Evolutionary conservation across 2,888 invertebrate species (phyloP).

Genomic region (Laothoe populi): DNA sequence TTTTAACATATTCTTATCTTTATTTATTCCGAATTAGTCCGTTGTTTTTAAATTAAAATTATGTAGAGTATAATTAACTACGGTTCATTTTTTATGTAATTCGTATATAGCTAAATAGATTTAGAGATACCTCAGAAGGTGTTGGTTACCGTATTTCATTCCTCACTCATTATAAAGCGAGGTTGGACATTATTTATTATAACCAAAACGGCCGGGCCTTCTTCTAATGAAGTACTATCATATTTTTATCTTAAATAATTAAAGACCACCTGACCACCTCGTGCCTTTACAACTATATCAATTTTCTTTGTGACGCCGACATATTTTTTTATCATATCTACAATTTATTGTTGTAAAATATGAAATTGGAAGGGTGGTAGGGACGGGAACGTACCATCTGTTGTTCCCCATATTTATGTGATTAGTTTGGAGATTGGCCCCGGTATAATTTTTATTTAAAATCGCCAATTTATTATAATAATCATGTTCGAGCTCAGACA

Average conservation of each 20-base stretch:
- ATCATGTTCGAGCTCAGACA: slow-evolving; percentile 52
- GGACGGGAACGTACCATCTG: slow-evolving; percentile 68
- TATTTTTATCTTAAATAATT: slow-evolving; percentile 77
- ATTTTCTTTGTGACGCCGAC: slow-evolving; percentile 73
- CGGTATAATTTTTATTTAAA: slow-evolving; percentile 70
- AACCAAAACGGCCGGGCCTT: slow-evolving; percentile 54
- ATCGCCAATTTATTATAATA: slow-evolving; percentile 76
- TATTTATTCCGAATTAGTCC: background rate
- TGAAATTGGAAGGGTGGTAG: slow-evolving; percentile 66
- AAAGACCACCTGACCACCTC: slow-evolving; percentile 70
- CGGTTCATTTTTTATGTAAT: slow-evolving; percentile 18
- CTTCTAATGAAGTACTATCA: slow-evolving; percentile 74
- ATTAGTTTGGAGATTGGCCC: slow-evolving; percentile 68
- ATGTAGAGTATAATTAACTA: slow-evolving; percentile 3
- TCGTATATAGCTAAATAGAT: slow-evolving; percentile 23
- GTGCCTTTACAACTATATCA: slow-evolving; percentile 69
- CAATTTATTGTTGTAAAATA: slow-evolving; percentile 76
- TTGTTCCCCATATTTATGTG: slow-evolving; percentile 78
- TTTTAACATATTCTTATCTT: background rate
- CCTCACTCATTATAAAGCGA: slow-evolving; percentile 53
- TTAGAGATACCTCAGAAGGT: slow-evolving; percentile 27
- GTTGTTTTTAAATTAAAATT: slow-evolving; percentile 13
- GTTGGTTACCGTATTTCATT: slow-evolving; percentile 51
- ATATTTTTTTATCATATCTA: slow-evolving; percentile 60
- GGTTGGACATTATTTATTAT: slow-evolving; percentile 63